Evolutionary conservation across 2,113 vertebrate genomes (phyloP), one percentile per base, ranked within the genome.

Genomic region (Garra rufa): DNA sequence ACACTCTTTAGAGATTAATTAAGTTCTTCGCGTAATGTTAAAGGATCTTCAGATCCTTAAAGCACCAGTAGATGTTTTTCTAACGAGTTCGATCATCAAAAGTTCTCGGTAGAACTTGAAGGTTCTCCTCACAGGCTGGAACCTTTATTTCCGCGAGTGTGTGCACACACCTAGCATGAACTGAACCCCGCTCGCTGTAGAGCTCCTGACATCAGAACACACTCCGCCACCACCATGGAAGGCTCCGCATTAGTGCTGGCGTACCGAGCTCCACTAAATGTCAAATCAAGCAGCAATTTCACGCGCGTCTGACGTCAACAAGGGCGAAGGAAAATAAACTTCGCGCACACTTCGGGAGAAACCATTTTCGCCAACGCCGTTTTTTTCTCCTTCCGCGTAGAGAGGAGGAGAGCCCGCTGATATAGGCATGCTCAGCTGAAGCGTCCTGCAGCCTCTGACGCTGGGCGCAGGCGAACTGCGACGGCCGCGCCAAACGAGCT

Each of bases 381-480:
- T 87, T 89, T 67, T 79, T 61, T 28, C 65, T 52, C 65, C 38
- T 44, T 87, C 90, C 90, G 80, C 88, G 89, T 82, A 91, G 91
- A 87, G 86, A 92, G 89, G 90, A 92, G 92, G 90, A 91, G 91
- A 92, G 89, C 90, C 89, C 82, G 90, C 94, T 65, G 81, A 41
- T 93, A 92, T 91, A 70, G 92, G 92, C 90, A 93, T 92, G 93
- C 94, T 92, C 92, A 85, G 91, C 90, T 91, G 91, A 85, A 90
- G 90, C 86, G 88, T 84, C 85, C 92, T 89, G 93, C 93, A 91
- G 92, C 92, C 88, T 88, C 88, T 80, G 87, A 87, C 88, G 94
- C 92, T 91, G 92, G 90, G 93, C 91, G 92, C 92, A 92, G 91
- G 92, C 91, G 90, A 91, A 93, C 92, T 88, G 93, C 92, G 91